Evolutionary conservation across 2,797 vertebrate species (phyloP).

Genomic region (Pelodytes ibericus): DNA sequence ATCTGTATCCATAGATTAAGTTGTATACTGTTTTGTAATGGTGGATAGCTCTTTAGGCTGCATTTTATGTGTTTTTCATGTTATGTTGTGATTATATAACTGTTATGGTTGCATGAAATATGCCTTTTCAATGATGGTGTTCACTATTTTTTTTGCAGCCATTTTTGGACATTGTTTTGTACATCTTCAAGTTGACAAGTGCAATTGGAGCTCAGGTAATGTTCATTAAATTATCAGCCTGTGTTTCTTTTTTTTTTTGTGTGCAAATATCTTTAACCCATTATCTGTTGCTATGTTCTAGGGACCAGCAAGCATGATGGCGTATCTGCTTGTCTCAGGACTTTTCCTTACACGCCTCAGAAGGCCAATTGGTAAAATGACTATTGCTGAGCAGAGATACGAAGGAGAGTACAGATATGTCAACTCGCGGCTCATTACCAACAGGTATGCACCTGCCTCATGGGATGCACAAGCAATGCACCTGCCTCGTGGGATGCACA

Average conservation of each 20-base stretch:
- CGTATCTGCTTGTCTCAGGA: constrained; percentile 92
- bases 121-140: background rate
- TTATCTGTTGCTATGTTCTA: constrained; percentile 60
- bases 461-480: too few relatives aligned
- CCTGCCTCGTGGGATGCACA: too few relatives aligned
- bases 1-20: too few relatives aligned
- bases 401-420: constrained; percentile 97
- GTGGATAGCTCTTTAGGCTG: too few relatives aligned
- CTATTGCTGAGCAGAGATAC: constrained; percentile 88
- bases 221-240: too few relatives aligned
- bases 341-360: constrained; percentile 91
- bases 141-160: constrained; percentile 78
- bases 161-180: constrained; percentile 92
- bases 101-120: too few relatives aligned
- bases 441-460: constrained; percentile 81
- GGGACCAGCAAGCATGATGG: constrained; percentile 94
- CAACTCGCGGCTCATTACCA: constrained; percentile 97
- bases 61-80: too few relatives aligned
- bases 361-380: constrained; percentile 98
- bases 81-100: too few relatives aligned
- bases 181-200: constrained; percentile 95
- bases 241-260: background rate
- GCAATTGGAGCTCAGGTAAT: constrained; percentile 94
- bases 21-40: too few relatives aligned
- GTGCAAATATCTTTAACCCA: too few relatives aligned